Evolutionary conservation across 1,140 invertebrate genomes (phyloP).

Genomic region (Propsilocerus akamusi): DNA sequence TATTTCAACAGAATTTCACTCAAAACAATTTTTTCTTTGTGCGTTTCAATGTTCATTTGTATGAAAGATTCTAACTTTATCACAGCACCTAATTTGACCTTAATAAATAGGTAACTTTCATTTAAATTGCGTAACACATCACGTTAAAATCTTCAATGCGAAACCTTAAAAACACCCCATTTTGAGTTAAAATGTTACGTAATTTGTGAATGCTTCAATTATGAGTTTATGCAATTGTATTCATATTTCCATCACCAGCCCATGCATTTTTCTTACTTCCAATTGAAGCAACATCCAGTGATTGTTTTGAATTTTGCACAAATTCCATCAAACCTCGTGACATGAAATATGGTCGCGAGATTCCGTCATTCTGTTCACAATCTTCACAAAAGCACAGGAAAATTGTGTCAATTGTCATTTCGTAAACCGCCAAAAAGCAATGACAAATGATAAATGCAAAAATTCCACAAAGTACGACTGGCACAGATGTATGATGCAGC

Average conservation of each 20-base stretch:
- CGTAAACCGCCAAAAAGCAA: slow-evolving; percentile 60
- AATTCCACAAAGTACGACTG: slow-evolving; percentile 37
- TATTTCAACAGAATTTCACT: too few relatives aligned
- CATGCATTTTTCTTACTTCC: not conserved
- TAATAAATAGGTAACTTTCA: too few relatives aligned
- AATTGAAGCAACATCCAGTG: slow-evolving; percentile 18
- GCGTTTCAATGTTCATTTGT: too few relatives aligned
- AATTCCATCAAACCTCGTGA: slow-evolving; percentile 53
- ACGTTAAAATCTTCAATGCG: too few relatives aligned
- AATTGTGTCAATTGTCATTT: slow-evolving; percentile 72
- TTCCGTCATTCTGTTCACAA: slow-evolving; percentile 52
- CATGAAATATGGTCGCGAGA: slow-evolving; percentile 53
- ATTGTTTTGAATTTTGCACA: slow-evolving; percentile 43
- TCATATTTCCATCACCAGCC: not conserved
- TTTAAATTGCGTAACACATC: too few relatives aligned
- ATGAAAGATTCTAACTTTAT: too few relatives aligned
- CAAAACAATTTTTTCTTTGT: too few relatives aligned
- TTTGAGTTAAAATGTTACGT: too few relatives aligned
- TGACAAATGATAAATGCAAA: slow-evolving; percentile 57
- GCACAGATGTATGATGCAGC: slow-evolving; percentile 46
- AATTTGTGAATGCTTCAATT: too few relatives aligned
- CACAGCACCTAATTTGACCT: too few relatives aligned
- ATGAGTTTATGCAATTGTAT: not conserved
- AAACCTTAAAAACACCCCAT: too few relatives aligned
- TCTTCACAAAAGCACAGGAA: slow-evolving; percentile 73